Evolutionary conservation across 1,140 invertebrate genomes (phyloP), one percentile per base, ranked within the genome.

Genomic region (Rhysida immarginata): DNA sequence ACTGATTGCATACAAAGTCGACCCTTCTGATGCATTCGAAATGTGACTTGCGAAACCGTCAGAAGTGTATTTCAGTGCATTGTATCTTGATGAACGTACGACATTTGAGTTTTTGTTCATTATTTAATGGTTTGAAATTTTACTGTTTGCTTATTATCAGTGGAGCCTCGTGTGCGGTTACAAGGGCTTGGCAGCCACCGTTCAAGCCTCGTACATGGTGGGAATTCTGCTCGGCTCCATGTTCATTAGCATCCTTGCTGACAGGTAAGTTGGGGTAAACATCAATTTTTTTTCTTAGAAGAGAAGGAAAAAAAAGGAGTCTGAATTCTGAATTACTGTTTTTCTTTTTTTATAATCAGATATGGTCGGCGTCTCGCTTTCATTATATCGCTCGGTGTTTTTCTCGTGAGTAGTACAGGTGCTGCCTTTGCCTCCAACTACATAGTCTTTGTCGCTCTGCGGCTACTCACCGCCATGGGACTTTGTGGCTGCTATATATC

Each of bases 81-180:
- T n/a, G n/a, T n/a, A n/a, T n/a, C n/a, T n/a, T n/a, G n/a, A n/a
- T n/a, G n/a, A n/a, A n/a, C n/a, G n/a, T n/a, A n/a, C n/a, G n/a
- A n/a, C n/a, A n/a, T n/a, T n/a, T n/a, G n/a, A n/a, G n/a, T n/a
- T n/a, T n/a, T n/a, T n/a, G n/a, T n/a, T n/a, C n/a, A n/a, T n/a
- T n/a, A n/a, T n/a, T n/a, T n/a, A n/a, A n/a, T n/a, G n/a, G n/a
- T n/a, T n/a, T n/a, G n/a, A n/a, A n/a, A n/a, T n/a, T n/a, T n/a
- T n/a, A n/a, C n/a, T n/a, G n/a, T 35, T 5, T 35, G 29, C 29
- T 35, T 35, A 8, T 8, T 35, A 8, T 35, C 58, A 63, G 64
- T 65, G 64, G 56, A 45, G 63, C 49, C 52, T 65, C 14, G 64
- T 65, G n/a, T 65, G 64, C 43, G 54, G 54, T 1, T 48, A 54